Percentiles rank a stretch among this genome's conserved stretches.
These are phyloP conservation scores for Phyllotreta cruciferae DNA, from an alignment of 2,888 invertebrate species.

Conservation along the genomic window DNA sequence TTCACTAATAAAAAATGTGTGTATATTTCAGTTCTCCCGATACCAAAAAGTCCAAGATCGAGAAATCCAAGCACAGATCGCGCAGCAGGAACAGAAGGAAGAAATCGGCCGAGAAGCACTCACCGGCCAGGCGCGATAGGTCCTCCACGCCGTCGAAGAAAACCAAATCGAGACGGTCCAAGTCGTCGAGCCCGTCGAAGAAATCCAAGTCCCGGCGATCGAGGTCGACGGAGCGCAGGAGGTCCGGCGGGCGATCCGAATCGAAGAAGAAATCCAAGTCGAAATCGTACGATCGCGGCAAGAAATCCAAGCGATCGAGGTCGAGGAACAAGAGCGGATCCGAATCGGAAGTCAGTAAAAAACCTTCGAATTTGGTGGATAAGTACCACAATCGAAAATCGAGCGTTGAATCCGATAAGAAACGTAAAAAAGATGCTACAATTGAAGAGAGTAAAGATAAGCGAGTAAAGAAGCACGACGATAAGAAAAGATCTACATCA, in stretches of 20 bases:
- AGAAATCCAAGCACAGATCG: conserved; percentile 37
- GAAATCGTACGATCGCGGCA: conserved; percentile 22
- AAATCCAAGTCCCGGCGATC: conserved; percentile 20
- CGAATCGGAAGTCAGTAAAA: too few relatives aligned
- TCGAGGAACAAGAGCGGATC: conserved; percentile 21
- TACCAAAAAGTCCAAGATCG: conserved; percentile 41
- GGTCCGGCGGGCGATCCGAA: not conserved
- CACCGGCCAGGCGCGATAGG: conserved; percentile 27
- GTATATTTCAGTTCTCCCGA: conserved; percentile 55
- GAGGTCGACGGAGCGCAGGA: conserved; percentile 28
- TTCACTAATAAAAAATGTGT: too few relatives aligned
- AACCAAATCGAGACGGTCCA: conserved; percentile 27
- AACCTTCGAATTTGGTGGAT: conserved; percentile 5
- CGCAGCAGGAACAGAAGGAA: conserved; percentile 33
- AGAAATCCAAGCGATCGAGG: conserved; percentile 38
- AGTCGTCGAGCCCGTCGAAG: conserved; percentile 20
- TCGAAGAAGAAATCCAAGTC: conserved; percentile 30
- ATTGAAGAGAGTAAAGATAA: conserved; percentile 20
- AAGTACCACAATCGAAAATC: conserved; percentile 11
- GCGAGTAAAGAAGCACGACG: conserved; percentile 12
- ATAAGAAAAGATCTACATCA: conserved; percentile 15
- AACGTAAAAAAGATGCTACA: conserved; percentile 6
- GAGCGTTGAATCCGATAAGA: conserved; percentile 14
- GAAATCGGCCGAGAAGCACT: conserved; percentile 27
- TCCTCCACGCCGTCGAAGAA: conserved; percentile 31